Evolutionary conservation across 2,888 invertebrate genomes (phyloP), one percentile per base, ranked within the genome.

Genomic region (Escarpia spicata): DNA sequence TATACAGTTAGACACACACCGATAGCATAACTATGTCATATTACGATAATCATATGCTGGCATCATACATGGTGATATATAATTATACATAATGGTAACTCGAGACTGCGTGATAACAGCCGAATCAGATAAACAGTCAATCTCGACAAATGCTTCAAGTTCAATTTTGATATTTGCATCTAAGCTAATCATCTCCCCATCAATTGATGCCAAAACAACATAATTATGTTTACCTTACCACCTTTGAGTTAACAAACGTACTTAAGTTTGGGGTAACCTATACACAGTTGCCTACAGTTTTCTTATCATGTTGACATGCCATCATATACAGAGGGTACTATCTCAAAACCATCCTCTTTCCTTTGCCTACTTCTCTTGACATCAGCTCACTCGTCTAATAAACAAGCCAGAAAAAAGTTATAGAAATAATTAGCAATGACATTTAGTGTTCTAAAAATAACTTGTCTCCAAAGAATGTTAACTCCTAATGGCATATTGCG

Each of bases 21-120:
- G 26, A 26, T 75, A 75, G n/a, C 75, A 19, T 19, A 52, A 52
- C 52, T 52, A 75, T 75, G 75, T 75, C 26, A 75, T 26, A 75
- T 75, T 4, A 75, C 75, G 26, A n/a, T 26, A 75, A 75, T 75
- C 75, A 75, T 26, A 75, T 26, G 26, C n/a, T 75, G 75, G 75
- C 75, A 75, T 75, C 75, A 75, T 75, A 75, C 75, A 75, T 75
- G 75, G 75, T 4, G n/a, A 75, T 75, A 75, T 75, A 75, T 75
- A 75, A 75, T 75, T 75, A 75, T 26, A 75, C n/a, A 75, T 75
- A 26, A n/a, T 26, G 26, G 26, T 26, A 75, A 75, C 26, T 19
- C 26, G 75, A 75, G 75, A 75, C 75, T 52, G 75, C 26, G n/a
- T 75, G 75, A 75, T 75, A 75, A 75, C 75, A 75, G 19, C 19